These are phyloP conservation scores for Theonella swinhoei DNA, from an alignment of 37 sponge, comb jelly and placozoan genomes.

Conservation along the genomic window DNA sequence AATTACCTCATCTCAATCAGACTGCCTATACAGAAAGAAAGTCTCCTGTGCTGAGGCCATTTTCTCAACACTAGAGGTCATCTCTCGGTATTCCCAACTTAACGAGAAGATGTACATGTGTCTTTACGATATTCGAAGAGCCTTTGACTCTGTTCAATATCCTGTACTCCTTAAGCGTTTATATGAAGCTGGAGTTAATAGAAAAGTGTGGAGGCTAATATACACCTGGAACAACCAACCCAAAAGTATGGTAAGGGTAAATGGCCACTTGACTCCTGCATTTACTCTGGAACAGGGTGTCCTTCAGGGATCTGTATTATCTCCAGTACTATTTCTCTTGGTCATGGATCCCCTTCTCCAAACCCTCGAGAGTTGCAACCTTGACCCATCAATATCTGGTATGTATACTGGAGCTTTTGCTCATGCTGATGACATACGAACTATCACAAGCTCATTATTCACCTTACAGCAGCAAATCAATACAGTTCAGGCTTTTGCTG, in stretches of 20 bases:
- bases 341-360: conserved; percentile 31
- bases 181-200: conserved; percentile 16
- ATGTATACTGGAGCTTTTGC: no score
- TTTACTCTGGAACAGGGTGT: conserved; percentile 8
- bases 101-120: no score
- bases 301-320: conserved; percentile 17
- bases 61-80: no score
- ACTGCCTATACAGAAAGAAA: no score
- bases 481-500: background rate
- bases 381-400: background rate
- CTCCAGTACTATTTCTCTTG: conserved; percentile 8
- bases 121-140: conserved; percentile 12
- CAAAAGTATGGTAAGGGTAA: conserved; percentile 3
- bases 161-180: conserved; percentile 10
- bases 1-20: no score
- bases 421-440: no score
- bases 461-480: conserved; percentile 8
- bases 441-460: background rate
- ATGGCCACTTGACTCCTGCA: background rate
- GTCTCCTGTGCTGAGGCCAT: no score
- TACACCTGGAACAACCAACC: conserved; percentile 3
- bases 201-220: conserved; percentile 17
- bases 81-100: no score
- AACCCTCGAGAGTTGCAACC: background rate
- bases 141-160: conserved; percentile 24